A percentile compares a stretch with the other conserved stretches of the same genome.
These are phyloP conservation scores for Euura lappo DNA, from an alignment of 1,140 invertebrate species.

Conservation along the genomic window DNA sequence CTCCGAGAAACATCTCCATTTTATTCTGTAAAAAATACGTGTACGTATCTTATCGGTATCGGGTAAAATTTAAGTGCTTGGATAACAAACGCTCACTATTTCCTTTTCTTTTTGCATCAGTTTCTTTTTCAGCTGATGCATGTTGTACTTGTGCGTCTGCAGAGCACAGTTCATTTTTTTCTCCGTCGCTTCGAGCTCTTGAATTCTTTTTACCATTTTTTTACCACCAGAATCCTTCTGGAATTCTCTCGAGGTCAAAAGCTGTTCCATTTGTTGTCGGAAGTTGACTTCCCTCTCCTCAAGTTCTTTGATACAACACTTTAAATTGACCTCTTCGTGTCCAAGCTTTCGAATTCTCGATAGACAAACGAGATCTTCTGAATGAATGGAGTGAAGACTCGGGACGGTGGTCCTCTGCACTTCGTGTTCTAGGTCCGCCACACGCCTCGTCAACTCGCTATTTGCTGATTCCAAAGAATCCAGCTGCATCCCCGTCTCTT, in stretches of 20 bases:
- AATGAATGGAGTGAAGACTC: conserved; percentile 45
- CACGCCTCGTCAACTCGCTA: conserved; percentile 38
- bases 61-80: neutral
- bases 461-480: conserved; percentile 41
- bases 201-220: conserved; percentile 15
- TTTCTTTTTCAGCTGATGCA: conserved; percentile 21
- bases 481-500: conserved; percentile 45
- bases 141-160: conserved; percentile 16
- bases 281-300: conserved; percentile 41
- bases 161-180: conserved; percentile 18
- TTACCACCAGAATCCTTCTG: conserved; percentile 17
- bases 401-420: conserved; percentile 24
- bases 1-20: neutral
- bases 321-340: conserved; percentile 43
- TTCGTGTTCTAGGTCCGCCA: conserved; percentile 36
- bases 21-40: neutral
- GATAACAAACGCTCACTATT: conserved; percentile 10
- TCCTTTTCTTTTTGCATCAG: conserved; percentile 14
- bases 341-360: conserved; percentile 43
- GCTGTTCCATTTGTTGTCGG: conserved; percentile 39
- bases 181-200: conserved; percentile 10
- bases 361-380: conserved; percentile 46
- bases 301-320: conserved; percentile 42
- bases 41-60: neutral
- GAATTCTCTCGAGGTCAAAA: conserved; percentile 27